Percentiles rank a stretch among this genome's conserved stretches.
Conservation (phyloP, 2,797 vertebrate species). For the Falco columbarius region DNA sequence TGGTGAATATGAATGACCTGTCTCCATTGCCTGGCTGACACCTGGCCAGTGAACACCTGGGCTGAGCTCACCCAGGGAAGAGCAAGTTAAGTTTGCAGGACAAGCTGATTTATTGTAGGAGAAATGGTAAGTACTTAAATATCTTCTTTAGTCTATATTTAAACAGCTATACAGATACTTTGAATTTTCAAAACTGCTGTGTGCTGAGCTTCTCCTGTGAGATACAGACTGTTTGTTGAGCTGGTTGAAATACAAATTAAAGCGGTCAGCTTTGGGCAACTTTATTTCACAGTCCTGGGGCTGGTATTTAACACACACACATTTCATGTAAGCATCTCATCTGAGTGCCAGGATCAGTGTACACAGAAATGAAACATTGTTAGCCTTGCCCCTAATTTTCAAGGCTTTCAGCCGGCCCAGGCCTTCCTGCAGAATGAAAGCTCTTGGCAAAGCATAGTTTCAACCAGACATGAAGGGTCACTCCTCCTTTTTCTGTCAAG, state of each 20-base stretch:
- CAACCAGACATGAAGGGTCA: not conserved
- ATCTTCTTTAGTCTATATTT: slow-evolving; percentile 7
- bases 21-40: not conserved
- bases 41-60: rapidly evolving
- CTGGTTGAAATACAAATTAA: not conserved
- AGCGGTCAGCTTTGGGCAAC: not conserved
- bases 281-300: not conserved
- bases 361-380: not conserved
- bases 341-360: not conserved
- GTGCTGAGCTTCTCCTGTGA: not conserved
- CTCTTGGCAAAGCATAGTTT: not conserved
- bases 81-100: not conserved
- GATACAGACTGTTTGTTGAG: not conserved
- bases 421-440: not conserved
- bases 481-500: not conserved
- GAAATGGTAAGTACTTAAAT: not conserved
- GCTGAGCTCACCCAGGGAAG: not conserved
- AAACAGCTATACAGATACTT: not conserved
- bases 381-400: not conserved
- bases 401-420: not conserved
- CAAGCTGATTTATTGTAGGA: not conserved
- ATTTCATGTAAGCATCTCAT: not conserved
- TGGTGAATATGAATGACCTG: not conserved
- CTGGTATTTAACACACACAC: not conserved
- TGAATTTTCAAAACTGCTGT: not conserved